phyloP scores from a whole-genome alignment of 1,140 invertebrate genomes.

The Dinoponera quadriceps region DNA sequence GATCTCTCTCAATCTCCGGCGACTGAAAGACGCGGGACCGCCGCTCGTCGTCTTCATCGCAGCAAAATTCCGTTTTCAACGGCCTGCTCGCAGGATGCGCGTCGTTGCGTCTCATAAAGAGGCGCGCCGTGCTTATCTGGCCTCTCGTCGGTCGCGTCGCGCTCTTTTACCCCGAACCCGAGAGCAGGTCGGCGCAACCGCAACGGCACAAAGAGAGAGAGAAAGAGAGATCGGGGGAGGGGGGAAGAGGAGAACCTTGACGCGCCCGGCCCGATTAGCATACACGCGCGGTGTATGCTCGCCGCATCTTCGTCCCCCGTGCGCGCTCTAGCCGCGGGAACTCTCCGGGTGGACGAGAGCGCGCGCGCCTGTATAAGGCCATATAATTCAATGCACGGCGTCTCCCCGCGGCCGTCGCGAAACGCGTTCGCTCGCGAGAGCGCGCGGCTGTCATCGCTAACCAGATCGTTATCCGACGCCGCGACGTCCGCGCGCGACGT shows the following conservation, averaged over 20 bases:
- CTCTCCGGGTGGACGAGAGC: not conserved
- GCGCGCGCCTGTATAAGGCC: conserved; percentile 67
- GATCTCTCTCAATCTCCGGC: no score
- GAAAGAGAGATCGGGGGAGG: no score
- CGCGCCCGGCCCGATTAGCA: conserved; percentile 69
- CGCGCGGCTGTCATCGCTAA: conserved; percentile 54
- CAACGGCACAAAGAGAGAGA: no score
- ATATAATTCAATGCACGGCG: conserved; percentile 71
- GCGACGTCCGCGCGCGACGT: conserved; percentile 32
- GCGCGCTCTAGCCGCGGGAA: conserved; percentile 23
- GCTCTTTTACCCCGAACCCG: conserved; percentile 66
- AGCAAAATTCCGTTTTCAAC: conserved; percentile 44
- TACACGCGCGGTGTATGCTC: conserved; percentile 53
- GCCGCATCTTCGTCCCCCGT: conserved; percentile 41
- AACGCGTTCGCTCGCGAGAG: not conserved
- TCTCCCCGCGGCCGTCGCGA: conserved; percentile 32
- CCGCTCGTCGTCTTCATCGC: not conserved
- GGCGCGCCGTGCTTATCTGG: conserved; percentile 60
- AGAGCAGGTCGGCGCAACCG: conserved; percentile 32
- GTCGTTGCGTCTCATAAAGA: conserved; percentile 59
- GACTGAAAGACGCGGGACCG: no score
- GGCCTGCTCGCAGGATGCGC: conserved; percentile 22
- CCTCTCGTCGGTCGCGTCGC: conserved; percentile 49
- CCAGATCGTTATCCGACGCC: conserved; percentile 56
- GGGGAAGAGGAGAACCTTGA: conserved; percentile 69